Evolutionary conservation across 37 sponge, comb jelly and placozoan species (phyloP).

Genomic region (Sycon ciliatum): DNA sequence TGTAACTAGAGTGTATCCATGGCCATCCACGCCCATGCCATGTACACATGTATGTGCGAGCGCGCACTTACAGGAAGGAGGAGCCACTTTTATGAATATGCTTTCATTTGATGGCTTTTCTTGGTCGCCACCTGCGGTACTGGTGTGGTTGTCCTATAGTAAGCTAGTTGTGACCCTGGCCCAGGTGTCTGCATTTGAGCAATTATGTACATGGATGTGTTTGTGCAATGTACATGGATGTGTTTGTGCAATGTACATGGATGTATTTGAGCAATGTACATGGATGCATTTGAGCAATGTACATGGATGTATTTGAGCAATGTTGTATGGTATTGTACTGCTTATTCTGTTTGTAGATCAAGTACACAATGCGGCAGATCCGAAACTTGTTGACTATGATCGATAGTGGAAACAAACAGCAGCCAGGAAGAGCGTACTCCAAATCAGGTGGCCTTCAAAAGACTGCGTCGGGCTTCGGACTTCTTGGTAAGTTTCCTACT

Average conservation of each 20-base stretch:
- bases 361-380: background rate
- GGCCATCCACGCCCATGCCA: background rate
- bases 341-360: background rate
- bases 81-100: no score
- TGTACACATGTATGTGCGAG: no score
- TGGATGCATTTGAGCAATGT: no score
- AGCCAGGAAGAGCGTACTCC: slow-evolving; percentile 10
- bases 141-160: no score
- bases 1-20: background rate
- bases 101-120: no score
- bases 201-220: background rate
- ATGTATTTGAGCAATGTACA: background rate
- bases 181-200: background rate
- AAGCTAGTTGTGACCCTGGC: background rate
- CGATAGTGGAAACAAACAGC: slow-evolving; percentile 42
- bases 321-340: background rate
- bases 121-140: no score
- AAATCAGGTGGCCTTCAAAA: slow-evolving; percentile 47
- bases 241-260: background rate
- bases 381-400: slow-evolving; percentile 48
- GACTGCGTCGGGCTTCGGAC: slow-evolving; percentile 60
- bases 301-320: background rate
- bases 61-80: no score
- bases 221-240: background rate
- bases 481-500: slow-evolving; percentile 59